Percentiles rank a stretch among this genome's conserved stretches.
Evolutionary conservation across 2,888 invertebrate genomes (phyloP).

Genomic region (Ennomos erosarius): DNA sequence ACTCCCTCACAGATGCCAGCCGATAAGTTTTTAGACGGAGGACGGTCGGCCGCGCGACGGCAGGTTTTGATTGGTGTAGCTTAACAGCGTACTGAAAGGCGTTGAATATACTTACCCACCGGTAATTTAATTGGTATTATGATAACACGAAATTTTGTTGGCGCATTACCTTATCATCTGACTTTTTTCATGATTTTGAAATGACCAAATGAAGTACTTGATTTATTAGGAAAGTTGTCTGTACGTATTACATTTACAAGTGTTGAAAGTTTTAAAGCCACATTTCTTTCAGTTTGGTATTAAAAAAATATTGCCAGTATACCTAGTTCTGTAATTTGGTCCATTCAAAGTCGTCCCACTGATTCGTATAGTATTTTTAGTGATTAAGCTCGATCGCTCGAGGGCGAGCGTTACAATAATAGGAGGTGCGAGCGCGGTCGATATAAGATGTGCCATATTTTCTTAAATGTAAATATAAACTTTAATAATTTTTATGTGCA

Average conservation of each 20-base stretch:
- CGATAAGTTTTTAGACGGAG: slow-evolving; percentile 44
- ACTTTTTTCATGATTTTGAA: slow-evolving; percentile 38
- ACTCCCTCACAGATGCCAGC: slow-evolving; percentile 28
- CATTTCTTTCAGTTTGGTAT: neutral
- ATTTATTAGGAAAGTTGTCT: too few species aligned
- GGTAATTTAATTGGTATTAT: slow-evolving; percentile 84
- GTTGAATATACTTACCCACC: slow-evolving; percentile 82
- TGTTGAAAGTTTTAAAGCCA: too few species aligned
- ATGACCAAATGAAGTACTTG: slow-evolving; percentile 27
- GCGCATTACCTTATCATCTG: slow-evolving; percentile 64
- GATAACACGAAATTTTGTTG: slow-evolving; percentile 69
- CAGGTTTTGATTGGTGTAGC: slow-evolving; percentile 60
- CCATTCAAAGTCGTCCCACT: slow-evolving; percentile 40
- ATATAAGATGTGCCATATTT: slow-evolving; percentile 84
- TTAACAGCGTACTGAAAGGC: slow-evolving; percentile 63
- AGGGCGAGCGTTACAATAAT: slow-evolving; percentile 48
- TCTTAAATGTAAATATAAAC: slow-evolving; percentile 83
- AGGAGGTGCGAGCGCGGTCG: slow-evolving; percentile 70
- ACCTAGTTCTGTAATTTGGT: slow-evolving; percentile 22
- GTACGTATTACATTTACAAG: too few species aligned
- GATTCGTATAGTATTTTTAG: slow-evolving; percentile 55
- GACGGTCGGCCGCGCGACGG: slow-evolving; percentile 70
- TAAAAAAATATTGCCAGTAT: neutral
- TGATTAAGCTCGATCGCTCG: slow-evolving; percentile 63
- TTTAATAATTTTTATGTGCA: slow-evolving; percentile 76